These are phyloP conservation scores for Carcharodon carcharias DNA, from an alignment of 2,797 vertebrate genomes.

Conservation along the genomic window DNA sequence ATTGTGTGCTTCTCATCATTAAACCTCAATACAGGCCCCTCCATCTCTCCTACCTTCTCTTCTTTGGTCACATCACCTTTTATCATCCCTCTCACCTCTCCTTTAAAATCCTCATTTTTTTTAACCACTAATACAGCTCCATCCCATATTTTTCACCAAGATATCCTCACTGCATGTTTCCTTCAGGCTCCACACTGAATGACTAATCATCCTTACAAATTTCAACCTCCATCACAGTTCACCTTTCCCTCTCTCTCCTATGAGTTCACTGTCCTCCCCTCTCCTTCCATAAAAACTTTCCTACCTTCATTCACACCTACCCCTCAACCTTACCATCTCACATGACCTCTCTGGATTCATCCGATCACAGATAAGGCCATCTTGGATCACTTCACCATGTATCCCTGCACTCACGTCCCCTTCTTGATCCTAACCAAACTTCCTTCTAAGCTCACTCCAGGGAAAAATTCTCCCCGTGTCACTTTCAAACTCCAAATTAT, in stretches of 20 bases:
- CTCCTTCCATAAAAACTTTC: background rate
- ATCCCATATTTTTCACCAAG: too few species aligned
- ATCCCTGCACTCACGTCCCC: background rate
- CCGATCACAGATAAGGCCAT: background rate
- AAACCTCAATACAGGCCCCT: too few species aligned
- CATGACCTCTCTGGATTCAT: background rate
- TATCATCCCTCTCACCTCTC: too few species aligned
- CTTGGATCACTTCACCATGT: background rate
- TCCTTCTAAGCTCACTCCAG: background rate
- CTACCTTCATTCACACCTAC: background rate
- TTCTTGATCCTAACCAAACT: background rate
- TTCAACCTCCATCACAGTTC: background rate
- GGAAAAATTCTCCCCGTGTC: background rate
- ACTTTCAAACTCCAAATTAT: background rate
- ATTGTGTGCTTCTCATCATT: too few species aligned
- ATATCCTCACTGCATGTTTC: too few species aligned
- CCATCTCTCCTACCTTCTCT: too few species aligned
- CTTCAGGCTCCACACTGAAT: too few species aligned
- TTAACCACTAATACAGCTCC: too few species aligned
- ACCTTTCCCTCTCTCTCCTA: background rate
- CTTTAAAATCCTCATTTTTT: too few species aligned
- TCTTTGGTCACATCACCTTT: too few species aligned
- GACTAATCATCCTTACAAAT: background rate
- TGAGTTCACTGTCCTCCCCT: background rate
- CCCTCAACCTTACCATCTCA: background rate